Percentiles rank a stretch among this genome's conserved stretches.
phyloP scores from a whole-genome alignment of 2,113 vertebrate genomes.

The Xyrauchen texanus region DNA sequence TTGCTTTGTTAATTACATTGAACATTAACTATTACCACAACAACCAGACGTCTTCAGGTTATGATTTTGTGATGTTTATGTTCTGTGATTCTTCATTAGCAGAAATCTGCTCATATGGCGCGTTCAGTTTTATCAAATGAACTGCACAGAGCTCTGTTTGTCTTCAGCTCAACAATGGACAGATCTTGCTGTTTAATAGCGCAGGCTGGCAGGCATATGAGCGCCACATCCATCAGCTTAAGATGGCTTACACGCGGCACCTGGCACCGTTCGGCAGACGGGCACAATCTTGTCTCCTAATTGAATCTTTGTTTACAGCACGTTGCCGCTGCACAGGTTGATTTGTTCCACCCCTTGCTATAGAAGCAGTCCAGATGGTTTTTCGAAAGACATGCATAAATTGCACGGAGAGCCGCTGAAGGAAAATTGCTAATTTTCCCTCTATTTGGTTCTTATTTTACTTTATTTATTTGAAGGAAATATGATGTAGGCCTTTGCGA shows the following conservation, averaged over 20 bases:
- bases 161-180: slow-evolving; percentile 49
- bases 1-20: neutral
- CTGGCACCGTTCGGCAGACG: slow-evolving; percentile 49
- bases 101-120: neutral
- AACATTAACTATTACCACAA: neutral
- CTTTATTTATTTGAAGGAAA: neutral
- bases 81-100: neutral
- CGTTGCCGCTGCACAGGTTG: slow-evolving; percentile 43
- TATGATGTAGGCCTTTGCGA: neutral
- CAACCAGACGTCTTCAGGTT: neutral
- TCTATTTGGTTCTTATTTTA: neutral
- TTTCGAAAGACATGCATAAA: neutral
- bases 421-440: neutral
- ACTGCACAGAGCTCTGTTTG: neutral
- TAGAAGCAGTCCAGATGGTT: neutral
- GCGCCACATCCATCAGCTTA: slow-evolving; percentile 58
- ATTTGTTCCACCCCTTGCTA: neutral
- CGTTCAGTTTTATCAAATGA: neutral
- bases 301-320: slow-evolving; percentile 62
- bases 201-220: slow-evolving; percentile 39
- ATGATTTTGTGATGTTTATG: neutral
- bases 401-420: neutral
- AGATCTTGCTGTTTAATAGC: slow-evolving; percentile 43
- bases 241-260: slow-evolving; percentile 33
- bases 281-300: slow-evolving; percentile 59